These are phyloP conservation scores for Centropus bengalensis DNA, from an alignment of 2,113 vertebrate species.

Conservation along the genomic window DNA sequence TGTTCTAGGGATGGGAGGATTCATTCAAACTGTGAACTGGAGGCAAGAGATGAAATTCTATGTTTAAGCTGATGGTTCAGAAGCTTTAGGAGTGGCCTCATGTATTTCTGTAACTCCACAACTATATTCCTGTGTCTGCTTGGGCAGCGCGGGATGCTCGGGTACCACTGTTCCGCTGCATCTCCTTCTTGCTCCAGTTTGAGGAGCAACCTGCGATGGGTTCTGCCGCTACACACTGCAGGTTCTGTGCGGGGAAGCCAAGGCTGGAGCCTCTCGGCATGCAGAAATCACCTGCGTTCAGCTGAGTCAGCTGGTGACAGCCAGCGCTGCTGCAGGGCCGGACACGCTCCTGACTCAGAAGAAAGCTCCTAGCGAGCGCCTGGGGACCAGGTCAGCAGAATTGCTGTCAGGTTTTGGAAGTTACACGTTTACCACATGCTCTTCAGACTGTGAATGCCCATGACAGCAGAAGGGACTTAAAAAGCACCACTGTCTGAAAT, in stretches of 20 bases:
- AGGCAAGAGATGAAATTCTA: not conserved
- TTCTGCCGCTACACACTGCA: not conserved
- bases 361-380: not conserved
- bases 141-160: not conserved
- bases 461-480: not conserved
- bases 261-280: not conserved
- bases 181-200: not conserved
- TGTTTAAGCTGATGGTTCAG: not conserved
- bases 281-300: not conserved
- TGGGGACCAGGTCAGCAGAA: not conserved
- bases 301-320: not conserved
- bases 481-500: not conserved
- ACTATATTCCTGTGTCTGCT: not conserved
- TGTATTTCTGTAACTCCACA: fast-evolving
- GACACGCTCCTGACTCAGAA: conserved; percentile 34
- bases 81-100: not conserved
- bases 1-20: not conserved
- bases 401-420: not conserved
- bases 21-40: not conserved
- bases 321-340: not conserved
- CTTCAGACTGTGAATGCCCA: not conserved
- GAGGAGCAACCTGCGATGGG: not conserved
- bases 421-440: fast-evolving
- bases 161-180: not conserved
- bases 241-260: fast-evolving